Percentiles rank a stretch among this genome's conserved stretches.
Evolutionary conservation across 1,140 invertebrate species (phyloP).

Genomic region (Stenopsyche tienmushanensis): DNA sequence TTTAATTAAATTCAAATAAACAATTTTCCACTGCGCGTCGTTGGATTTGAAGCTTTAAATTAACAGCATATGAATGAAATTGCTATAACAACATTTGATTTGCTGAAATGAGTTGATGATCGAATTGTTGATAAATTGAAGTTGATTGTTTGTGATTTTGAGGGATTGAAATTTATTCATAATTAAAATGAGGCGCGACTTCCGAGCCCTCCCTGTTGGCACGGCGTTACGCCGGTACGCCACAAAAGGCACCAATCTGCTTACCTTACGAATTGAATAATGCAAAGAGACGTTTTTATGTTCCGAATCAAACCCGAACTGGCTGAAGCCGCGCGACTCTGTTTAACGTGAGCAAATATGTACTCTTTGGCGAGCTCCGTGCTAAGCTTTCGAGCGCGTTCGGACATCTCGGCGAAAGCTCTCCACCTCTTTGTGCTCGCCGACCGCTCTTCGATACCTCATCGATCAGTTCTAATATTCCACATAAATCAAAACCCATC

Average conservation of each 20-base stretch:
- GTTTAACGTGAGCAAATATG: slow-evolving; percentile 5
- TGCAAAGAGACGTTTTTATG: slow-evolving; percentile 25
- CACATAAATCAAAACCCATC: no score
- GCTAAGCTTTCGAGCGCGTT: neutral
- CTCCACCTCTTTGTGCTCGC: neutral
- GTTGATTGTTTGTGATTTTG: neutral
- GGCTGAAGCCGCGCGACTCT: slow-evolving; percentile 3
- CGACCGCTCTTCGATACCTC: neutral
- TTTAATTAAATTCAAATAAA: no score
- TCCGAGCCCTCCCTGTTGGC: neutral
- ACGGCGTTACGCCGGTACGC: slow-evolving; percentile 5
- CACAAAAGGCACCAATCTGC: slow-evolving; percentile 28
- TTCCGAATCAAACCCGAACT: slow-evolving; percentile 11
- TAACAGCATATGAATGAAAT: no score
- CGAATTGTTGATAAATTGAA: neutral
- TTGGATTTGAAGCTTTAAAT: no score
- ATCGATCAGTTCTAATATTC: no score
- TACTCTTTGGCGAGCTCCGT: no score
- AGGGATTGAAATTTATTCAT: neutral
- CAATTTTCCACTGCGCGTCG: no score
- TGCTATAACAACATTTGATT: no score
- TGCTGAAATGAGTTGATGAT: no score
- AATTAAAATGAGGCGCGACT: neutral
- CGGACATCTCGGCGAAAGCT: neutral
- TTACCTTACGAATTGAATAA: slow-evolving; percentile 31